Base-by-base conservation (phyloP, 2,797 vertebrate genomes). In the Lithobates pipiens region DNA sequence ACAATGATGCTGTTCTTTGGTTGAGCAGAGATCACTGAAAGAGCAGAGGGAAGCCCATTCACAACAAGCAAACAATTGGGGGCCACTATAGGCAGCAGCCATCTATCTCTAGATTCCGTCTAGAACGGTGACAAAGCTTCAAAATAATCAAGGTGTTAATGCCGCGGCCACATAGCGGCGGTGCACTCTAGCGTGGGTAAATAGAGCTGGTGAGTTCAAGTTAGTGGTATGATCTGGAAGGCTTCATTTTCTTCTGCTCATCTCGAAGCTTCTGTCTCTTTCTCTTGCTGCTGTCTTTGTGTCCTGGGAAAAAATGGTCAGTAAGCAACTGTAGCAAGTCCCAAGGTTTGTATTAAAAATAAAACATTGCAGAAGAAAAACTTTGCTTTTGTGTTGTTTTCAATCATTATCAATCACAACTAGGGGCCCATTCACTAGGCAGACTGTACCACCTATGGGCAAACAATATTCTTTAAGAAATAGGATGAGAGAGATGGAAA, bases 231-330 rank as follows among this genome's bases (percentile, higher is more conserved):
- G 92, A 91, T 88, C 96, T 96, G 90, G 96, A 90, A 77, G 95
- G 74, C 90, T 96, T 94, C 93, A 97, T 98, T 95, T 96, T 99
- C 95, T 96, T 98, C 91, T 95, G 93, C 42, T 99, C 97, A 76
- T 98, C 98, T 88, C 94, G 96, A 88, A 95, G 93, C 94, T 97
- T 96, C 89, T 94, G 94, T 91, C 98, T 98, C 96, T 96, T 99
- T 94, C 97, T 96, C 93, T 97, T 99, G 91, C 91, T 93, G 89
- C 91, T 93, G 93, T 99, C 97, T 88, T 92, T 95, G 93, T 95
- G 88, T 89, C 97, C 97, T 99, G 87, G 79, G 93, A 88, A 95
- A 88, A 94, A 90, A 95, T 8, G 90, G 93, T 92, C 90, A 70
- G 89, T 95, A 88, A 95, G 91, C 93, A 92, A 91, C 90, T 86